Percentiles rank a stretch among this genome's conserved stretches.
These are phyloP conservation scores for Acanthurus leucopareius DNA, from an alignment of 2,797 vertebrate species.

Conservation along the genomic window DNA sequence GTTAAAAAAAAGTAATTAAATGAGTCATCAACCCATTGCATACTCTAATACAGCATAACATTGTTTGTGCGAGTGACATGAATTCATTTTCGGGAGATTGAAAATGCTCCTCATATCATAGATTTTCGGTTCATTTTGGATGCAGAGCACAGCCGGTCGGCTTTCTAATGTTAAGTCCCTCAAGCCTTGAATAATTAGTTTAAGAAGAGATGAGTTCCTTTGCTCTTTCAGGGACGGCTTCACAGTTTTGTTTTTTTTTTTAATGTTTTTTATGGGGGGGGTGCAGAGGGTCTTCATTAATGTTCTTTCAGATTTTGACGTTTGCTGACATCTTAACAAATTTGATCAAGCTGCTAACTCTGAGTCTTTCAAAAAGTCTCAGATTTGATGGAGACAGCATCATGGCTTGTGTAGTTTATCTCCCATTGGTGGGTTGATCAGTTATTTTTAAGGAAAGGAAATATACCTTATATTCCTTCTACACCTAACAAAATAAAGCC, in stretches of 20 bases:
- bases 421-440: neutral
- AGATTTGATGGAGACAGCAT: constrained; percentile 7
- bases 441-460: neutral
- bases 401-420: constrained; percentile 7
- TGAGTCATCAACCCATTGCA: constrained; percentile 40
- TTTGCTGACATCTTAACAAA: constrained; percentile 36
- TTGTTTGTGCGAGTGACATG: constrained; percentile 41
- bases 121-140: constrained; percentile 43
- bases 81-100: constrained; percentile 29
- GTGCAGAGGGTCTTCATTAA: neutral
- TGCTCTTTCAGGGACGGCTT: constrained; percentile 19
- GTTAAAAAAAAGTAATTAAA: constrained; percentile 41
- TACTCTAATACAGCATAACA: constrained; percentile 39
- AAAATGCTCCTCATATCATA: constrained; percentile 19
- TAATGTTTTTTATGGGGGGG: neutral
- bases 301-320: constrained; percentile 33
- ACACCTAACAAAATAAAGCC: neutral
- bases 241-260: constrained; percentile 16
- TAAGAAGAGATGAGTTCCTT: constrained; percentile 36
- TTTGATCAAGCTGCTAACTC: constrained; percentile 12
- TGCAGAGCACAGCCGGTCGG: constrained; percentile 21
- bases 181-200: constrained; percentile 60
- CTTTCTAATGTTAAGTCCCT: constrained; percentile 55
- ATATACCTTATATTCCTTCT: too few species aligned
- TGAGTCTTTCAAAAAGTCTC: neutral